Percentiles rank a stretch among this genome's conserved stretches.
Evolutionary conservation across 2,888 invertebrate genomes (phyloP).

Genomic region (Stomorhina lunata): DNA sequence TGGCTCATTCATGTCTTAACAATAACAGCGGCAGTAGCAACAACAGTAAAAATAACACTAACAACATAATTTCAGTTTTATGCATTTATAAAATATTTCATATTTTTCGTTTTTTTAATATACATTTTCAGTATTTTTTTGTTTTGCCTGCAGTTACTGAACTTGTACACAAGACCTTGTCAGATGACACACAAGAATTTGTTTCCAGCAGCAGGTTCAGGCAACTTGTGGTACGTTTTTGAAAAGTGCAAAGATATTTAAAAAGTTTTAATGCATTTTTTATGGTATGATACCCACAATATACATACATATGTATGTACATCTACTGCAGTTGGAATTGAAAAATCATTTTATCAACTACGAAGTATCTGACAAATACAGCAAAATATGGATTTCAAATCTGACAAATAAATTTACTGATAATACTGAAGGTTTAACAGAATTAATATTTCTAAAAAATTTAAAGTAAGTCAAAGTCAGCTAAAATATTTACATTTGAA

Average conservation of each 20-base stretch:
- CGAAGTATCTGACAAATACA: no score
- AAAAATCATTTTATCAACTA: no score
- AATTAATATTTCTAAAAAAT: no score
- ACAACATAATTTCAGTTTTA: slow-evolving; percentile 39
- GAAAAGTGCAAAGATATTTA: neutral
- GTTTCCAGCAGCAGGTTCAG: neutral
- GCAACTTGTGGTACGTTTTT: neutral
- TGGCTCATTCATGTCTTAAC: neutral
- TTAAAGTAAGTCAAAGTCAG: no score
- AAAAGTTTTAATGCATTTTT: neutral
- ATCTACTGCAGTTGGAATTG: no score
- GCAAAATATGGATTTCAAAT: no score
- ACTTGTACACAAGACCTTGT: slow-evolving; percentile 16
- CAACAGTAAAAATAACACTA: neutral
- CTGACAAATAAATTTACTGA: no score
- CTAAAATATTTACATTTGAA: no score
- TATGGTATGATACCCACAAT: no score
- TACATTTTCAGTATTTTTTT: neutral
- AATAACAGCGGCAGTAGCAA: slow-evolving; percentile 1
- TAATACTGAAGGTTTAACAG: no score
- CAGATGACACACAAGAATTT: slow-evolving; percentile 3
- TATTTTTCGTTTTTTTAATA: neutral
- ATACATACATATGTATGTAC: no score
- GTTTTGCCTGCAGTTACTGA: slow-evolving; percentile 22
- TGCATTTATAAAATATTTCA: neutral